A percentile compares a stretch with the other conserved stretches of the same genome.
These are phyloP conservation scores for Sardina pilchardus DNA, from an alignment of 2,113 vertebrate genomes.

Conservation along the genomic window DNA sequence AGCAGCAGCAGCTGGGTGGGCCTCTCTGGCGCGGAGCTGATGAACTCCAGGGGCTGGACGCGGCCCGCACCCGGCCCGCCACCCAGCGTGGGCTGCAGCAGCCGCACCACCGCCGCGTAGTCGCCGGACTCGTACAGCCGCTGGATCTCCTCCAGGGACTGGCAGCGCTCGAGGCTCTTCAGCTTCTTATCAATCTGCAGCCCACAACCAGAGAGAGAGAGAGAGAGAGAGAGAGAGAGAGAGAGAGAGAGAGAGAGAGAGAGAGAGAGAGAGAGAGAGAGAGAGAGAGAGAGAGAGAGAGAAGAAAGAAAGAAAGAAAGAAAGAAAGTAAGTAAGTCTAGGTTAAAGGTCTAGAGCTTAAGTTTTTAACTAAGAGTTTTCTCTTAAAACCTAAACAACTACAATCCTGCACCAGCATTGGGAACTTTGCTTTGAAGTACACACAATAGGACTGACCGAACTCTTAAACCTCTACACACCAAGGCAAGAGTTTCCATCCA, in stretches of 20 bases:
- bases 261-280: not conserved
- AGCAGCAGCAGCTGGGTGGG: constrained; percentile 92
- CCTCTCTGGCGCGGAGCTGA: constrained; percentile 89
- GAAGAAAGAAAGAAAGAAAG: no score
- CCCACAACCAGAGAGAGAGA: not conserved
- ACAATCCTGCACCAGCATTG: not conserved
- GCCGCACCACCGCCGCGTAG: constrained; percentile 85
- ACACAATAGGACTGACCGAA: not conserved
- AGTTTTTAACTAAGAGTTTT: no score
- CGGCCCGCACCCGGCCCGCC: constrained; percentile 72
- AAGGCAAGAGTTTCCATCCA: no score
- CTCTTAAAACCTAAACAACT: not conserved
- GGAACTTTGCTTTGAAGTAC: no score
- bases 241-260: not conserved
- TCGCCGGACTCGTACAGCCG: constrained; percentile 88
- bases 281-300: no score
- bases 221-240: not conserved
- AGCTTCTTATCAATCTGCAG: constrained; percentile 92
- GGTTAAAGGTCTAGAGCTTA: no score
- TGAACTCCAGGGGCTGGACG: constrained; percentile 85
- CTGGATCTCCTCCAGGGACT: constrained; percentile 97
- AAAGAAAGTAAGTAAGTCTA: no score
- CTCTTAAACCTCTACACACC: not conserved
- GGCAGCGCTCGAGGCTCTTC: constrained; percentile 94
- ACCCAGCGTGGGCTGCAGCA: constrained; percentile 88